Percentiles rank a stretch among this genome's conserved stretches.
phyloP scores from a whole-genome alignment of 2,797 vertebrate species.

The Arctocebus calabarensis region DNA sequence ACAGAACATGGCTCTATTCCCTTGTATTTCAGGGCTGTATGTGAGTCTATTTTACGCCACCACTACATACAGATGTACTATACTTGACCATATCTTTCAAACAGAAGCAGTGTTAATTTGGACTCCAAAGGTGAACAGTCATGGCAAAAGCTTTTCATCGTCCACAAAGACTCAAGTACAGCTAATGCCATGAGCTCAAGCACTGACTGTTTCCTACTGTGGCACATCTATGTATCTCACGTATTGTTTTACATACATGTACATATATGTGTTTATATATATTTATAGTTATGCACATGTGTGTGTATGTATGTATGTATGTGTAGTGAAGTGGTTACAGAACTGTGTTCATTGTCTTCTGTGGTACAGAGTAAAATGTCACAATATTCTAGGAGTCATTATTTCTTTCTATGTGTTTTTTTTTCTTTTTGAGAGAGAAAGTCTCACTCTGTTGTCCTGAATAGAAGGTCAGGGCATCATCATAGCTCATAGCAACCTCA shows the following conservation, averaged over 20 bases:
- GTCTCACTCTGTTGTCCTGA: too few relatives aligned
- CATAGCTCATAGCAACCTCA: too few relatives aligned
- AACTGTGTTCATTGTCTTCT: not conserved
- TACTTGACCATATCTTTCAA: not conserved
- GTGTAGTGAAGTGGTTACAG: not conserved
- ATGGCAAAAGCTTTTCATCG: not conserved
- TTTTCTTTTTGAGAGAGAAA: too few relatives aligned
- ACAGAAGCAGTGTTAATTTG: not conserved
- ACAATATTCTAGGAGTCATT: not conserved
- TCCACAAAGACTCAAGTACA: not conserved
- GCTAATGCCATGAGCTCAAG: not conserved
- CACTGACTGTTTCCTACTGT: not conserved
- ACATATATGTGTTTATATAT: too few relatives aligned
- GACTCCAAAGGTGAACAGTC: not conserved
- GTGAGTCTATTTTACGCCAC: not conserved
- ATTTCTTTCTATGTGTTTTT: not conserved
- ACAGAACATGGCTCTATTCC: not conserved
- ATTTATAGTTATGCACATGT: not conserved
- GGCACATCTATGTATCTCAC: not conserved
- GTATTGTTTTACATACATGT: not conserved
- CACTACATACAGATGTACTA: not conserved
- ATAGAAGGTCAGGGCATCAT: too few relatives aligned
- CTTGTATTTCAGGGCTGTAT: not conserved
- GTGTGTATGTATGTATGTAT: not conserved
- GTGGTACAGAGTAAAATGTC: not conserved